These are phyloP conservation scores for Octodonta nipae DNA, from an alignment of 2,888 invertebrate genomes.

Conservation along the genomic window DNA sequence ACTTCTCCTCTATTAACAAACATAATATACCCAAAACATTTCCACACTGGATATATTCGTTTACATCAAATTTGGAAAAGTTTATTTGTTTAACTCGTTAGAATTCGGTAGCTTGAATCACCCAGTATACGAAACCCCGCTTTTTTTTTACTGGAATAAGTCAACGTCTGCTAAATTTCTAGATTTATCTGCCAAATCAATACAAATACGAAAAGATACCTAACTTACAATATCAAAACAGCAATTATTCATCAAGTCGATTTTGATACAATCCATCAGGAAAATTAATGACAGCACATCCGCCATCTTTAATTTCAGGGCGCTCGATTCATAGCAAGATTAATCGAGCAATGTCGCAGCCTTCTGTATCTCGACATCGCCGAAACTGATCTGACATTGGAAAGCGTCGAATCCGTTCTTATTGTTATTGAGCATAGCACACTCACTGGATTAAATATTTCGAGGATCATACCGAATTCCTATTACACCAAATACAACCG, in stretches of 20 bases:
- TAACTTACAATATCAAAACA: background rate
- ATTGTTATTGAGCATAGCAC: conserved; percentile 34
- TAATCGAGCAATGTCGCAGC: conserved; percentile 36
- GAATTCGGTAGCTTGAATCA: no score
- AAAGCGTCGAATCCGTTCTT: conserved; percentile 42
- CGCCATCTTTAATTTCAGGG: conserved; percentile 28
- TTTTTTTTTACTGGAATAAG: no score
- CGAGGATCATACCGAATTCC: conserved; percentile 30
- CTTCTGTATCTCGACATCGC: conserved; percentile 43
- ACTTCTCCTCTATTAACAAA: no score
- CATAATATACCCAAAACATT: no score
- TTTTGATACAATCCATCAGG: background rate
- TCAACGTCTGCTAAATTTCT: no score
- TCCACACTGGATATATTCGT: no score
- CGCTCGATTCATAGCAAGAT: conserved; percentile 39
- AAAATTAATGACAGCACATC: conserved; percentile 1
- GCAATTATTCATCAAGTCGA: background rate
- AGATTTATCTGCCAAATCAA: no score
- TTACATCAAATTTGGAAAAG: no score
- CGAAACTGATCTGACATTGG: conserved; percentile 43
- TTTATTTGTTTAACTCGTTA: no score
- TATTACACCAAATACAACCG: conserved; percentile 18
- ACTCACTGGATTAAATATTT: conserved; percentile 33
- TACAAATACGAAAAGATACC: no score
- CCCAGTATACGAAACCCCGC: no score